phyloP scores from a whole-genome alignment of 2,888 invertebrate species.

The Pyrgus malvae region DNA sequence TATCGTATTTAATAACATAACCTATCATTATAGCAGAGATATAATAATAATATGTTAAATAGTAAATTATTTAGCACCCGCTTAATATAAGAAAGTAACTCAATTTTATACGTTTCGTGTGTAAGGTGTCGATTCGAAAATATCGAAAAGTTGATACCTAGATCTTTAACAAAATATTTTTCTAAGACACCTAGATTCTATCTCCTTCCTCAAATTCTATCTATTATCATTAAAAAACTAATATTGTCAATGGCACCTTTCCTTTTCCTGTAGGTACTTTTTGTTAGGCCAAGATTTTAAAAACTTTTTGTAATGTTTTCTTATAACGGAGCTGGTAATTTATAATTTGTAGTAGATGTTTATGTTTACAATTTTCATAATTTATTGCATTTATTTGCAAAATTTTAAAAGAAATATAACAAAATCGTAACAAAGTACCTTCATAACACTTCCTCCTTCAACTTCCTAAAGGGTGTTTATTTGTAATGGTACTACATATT shows the following conservation, averaged over 20 bases:
- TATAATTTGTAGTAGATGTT: too few relatives aligned
- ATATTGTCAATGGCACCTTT: constrained; percentile 75
- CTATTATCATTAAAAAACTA: constrained; percentile 50
- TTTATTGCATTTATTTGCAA: too few relatives aligned
- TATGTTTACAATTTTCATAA: too few relatives aligned
- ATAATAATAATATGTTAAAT: constrained; percentile 8
- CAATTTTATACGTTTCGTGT: too few relatives aligned
- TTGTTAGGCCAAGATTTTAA: not conserved
- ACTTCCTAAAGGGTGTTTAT: not conserved
- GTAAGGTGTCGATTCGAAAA: too few relatives aligned
- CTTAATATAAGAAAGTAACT: constrained; percentile 12
- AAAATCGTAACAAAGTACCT: constrained; percentile 4
- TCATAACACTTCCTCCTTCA: constrained; percentile 8
- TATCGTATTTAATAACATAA: constrained; percentile 4
- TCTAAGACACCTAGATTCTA: constrained; percentile 34
- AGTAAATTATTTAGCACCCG: constrained; percentile 19
- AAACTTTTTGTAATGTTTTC: too few relatives aligned
- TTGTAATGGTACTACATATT: not conserved
- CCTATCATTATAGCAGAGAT: not conserved
- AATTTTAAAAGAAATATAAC: too few relatives aligned
- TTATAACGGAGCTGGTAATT: too few relatives aligned
- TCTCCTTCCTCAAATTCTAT: constrained; percentile 19
- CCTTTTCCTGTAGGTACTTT: constrained; percentile 45
- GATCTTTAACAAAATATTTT: too few relatives aligned
- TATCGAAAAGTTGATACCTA: too few relatives aligned